phyloP scores from a whole-genome alignment of 1,140 invertebrate genomes.

The Geopemphigus sp. region DNA sequence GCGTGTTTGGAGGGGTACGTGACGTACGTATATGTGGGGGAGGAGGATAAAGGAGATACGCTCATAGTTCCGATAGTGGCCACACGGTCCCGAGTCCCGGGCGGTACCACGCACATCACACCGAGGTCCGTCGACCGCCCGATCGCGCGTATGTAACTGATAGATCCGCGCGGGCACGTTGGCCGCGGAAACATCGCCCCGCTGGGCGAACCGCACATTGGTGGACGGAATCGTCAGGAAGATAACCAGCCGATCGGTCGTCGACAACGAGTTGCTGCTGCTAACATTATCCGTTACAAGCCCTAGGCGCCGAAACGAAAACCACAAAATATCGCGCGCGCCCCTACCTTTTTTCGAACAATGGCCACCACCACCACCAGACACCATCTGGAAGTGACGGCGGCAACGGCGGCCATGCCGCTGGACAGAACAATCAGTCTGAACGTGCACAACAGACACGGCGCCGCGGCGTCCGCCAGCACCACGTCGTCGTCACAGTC shows the following conservation, averaged over 20 bases:
- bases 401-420: background rate
- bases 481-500: constrained; percentile 35
- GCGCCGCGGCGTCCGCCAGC: background rate
- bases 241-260: background rate
- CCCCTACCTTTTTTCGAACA: too few species aligned
- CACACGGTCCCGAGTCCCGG: constrained; percentile 1
- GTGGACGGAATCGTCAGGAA: background rate
- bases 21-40: too few species aligned
- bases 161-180: too few species aligned
- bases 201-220: too few species aligned
- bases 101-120: background rate
- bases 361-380: background rate
- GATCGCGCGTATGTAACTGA: background rate
- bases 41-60: constrained; percentile 8
- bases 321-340: too few species aligned
- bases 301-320: too few species aligned
- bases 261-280: background rate
- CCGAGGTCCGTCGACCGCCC: background rate
- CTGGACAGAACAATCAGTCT: constrained; percentile 41
- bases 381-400: constrained; percentile 27
- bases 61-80: constrained; percentile 35
- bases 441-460: constrained; percentile 42
- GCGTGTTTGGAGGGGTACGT: background rate
- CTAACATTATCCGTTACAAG: too few species aligned
- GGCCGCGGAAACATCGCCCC: background rate